Percentiles rank a stretch among this genome's conserved stretches.
Conservation (phyloP, 2,888 invertebrate genomes). For the Trachelus tabidus region DNA sequence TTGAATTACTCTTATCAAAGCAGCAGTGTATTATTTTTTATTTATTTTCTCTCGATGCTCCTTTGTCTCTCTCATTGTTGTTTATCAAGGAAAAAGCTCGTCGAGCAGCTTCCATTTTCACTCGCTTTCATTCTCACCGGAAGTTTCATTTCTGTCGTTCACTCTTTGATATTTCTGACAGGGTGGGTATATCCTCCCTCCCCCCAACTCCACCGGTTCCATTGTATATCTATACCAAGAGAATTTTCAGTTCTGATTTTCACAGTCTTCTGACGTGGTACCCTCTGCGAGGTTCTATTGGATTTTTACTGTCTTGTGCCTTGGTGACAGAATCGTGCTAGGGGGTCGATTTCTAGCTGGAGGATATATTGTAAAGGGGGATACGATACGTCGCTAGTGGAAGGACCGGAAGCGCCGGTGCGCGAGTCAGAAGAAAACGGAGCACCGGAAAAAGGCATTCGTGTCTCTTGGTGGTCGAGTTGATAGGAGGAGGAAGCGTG, state of each 20-base stretch:
- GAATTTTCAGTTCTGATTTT: not conserved
- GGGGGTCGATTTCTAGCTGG: not conserved
- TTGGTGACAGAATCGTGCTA: not conserved
- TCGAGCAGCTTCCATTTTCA: not conserved
- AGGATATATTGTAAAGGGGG: not conserved
- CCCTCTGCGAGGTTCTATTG: not conserved
- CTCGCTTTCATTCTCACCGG: not conserved
- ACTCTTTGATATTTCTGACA: not conserved
- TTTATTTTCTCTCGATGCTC: not conserved
- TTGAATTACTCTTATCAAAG: not conserved
- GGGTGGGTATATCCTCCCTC: not conserved
- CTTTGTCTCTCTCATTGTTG: not conserved
- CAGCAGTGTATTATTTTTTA: not conserved
- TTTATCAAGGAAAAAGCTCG: not conserved
- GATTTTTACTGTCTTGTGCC: not conserved
- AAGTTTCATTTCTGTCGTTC: not conserved
- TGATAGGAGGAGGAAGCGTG: not conserved
- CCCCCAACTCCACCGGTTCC: fast-evolving
- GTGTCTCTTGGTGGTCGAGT: slow-evolving; percentile 24
- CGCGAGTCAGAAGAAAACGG: slow-evolving; percentile 14
- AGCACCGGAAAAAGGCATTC: slow-evolving; percentile 29
- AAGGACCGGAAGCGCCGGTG: slow-evolving; percentile 29
- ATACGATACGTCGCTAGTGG: not conserved
- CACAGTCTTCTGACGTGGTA: not conserved
- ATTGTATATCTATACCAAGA: not conserved